Conservation (phyloP, 1,140 invertebrate genomes). For the Homarus americanus region DNA sequence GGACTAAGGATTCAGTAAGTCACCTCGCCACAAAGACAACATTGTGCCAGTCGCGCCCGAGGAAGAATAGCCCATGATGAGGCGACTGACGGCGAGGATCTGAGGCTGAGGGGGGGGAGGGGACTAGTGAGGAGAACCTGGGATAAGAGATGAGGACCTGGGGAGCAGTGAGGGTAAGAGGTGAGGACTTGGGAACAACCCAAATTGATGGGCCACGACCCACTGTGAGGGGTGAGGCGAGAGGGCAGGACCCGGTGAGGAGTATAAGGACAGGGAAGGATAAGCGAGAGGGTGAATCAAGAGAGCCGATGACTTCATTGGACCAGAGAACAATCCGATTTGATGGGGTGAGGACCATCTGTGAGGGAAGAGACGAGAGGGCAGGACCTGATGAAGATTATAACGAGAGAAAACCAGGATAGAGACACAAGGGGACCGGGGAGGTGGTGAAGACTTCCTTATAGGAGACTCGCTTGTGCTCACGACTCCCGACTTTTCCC, state of each 20-base stretch:
- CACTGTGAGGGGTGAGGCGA: not conserved
- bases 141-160: not conserved
- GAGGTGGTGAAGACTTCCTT: too few species aligned
- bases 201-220: too few species aligned
- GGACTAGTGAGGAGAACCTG: not conserved
- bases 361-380: too few species aligned
- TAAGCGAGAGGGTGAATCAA: not conserved
- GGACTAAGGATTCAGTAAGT: conserved; percentile 60
- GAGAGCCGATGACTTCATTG: not conserved
- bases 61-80: conserved; percentile 64
- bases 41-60: conserved; percentile 48
- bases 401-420: too few species aligned
- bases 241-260: too few species aligned
- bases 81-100: conserved; percentile 25
- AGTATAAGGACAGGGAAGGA: not conserved
- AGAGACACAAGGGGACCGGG: too few species aligned
- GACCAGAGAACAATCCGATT: too few species aligned
- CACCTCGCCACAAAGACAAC: conserved; percentile 67
- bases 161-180: not conserved
- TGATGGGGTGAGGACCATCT: too few species aligned
- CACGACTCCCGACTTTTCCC: too few species aligned
- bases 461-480: too few species aligned
- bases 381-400: too few species aligned
- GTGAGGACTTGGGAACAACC: not conserved
- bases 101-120: not conserved